Percentiles rank a stretch among this genome's conserved stretches.
Conservation (phyloP, 1,140 invertebrate genomes). For the Platorchestia sp. region DNA sequence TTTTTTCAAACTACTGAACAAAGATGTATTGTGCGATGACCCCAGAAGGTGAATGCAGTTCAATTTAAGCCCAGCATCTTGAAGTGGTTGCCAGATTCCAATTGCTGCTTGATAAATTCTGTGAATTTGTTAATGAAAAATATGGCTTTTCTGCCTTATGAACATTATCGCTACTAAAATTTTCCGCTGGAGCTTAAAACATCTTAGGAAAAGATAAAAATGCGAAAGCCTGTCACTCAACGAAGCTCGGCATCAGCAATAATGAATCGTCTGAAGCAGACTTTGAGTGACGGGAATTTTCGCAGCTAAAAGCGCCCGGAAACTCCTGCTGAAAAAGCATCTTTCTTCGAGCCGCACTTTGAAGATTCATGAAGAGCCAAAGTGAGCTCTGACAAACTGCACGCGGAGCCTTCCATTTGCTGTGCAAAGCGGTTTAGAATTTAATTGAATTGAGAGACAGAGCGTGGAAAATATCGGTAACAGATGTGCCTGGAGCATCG, state of each 20-base stretch:
- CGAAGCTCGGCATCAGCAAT: not conserved
- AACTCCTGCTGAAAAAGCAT: not conserved
- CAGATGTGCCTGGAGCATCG: constrained; percentile 15
- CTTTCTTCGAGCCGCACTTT: not conserved
- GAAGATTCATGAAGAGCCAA: constrained; percentile 4
- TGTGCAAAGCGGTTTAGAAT: constrained; percentile 16
- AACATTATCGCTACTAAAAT: not conserved
- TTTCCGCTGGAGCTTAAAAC: not conserved
- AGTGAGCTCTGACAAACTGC: constrained; percentile 44
- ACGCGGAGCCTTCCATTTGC: constrained; percentile 33
- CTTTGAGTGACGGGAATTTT: not conserved
- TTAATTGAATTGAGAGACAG: constrained; percentile 17
- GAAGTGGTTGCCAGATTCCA: not conserved
- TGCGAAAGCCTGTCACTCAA: not conserved
- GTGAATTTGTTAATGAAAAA: not conserved
- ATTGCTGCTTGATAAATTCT: not conserved
- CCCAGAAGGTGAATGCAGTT: not conserved
- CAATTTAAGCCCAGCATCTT: not conserved
- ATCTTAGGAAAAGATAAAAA: not conserved
- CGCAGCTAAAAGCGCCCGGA: not conserved
- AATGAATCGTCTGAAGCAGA: not conserved
- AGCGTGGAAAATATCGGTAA: constrained; percentile 33
- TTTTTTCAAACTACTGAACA: too few relatives aligned
- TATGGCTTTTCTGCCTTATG: not conserved
- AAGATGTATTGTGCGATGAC: too few relatives aligned